Base-by-base conservation (phyloP, 2,797 vertebrate genomes). In the Atherinosoma microstoma region DNA sequence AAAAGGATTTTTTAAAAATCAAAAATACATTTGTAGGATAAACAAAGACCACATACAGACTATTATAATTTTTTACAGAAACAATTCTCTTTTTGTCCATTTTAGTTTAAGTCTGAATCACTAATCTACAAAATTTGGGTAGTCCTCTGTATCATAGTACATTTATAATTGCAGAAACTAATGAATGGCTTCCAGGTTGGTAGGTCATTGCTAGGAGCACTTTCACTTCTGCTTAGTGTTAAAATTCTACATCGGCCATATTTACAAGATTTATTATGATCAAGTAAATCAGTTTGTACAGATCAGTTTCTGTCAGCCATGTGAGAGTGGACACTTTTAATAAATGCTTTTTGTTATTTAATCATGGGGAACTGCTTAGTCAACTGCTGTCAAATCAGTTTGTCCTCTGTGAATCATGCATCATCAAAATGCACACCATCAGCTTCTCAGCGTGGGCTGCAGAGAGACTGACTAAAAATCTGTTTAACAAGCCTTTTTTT, bases 351-450 rank as follows among this genome's bases (percentile, higher is more conserved):
- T 30, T 72, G 63, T 86, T 89, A 85, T 35, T 84, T 80, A 82
- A 88, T 78, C 57, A 58, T 65, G 69, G 6, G 24, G 45, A 85
- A 76, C 62, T 84, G 89, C 84, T 87, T 83, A 88, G 75, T 89
- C 83, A 88, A 73, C 64, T 70, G 64, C 66, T 82, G 77, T 73
- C 75, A 79, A 79, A 84, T 84, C 81, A 81, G 83, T 68, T 82
- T 78, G 79, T 73, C 58, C 76, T 78, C 72, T 70, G 64, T 88
- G 86, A 91, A 61, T 90, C 84, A 91, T 71, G 86, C 66, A 75
- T 57, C 61, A 71, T 88, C 77, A 89, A 15, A 90, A 92, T 80
- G 85, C 77, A 83, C 83, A 64, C 77, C 78, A 76, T 79, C 72
- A 77, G 67, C 49, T 76, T 79, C 75, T 79, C 64, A 74, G 82